These are phyloP conservation scores for Neocrepidodera transversa DNA, from an alignment of 2,888 invertebrate species.

Conservation along the genomic window DNA sequence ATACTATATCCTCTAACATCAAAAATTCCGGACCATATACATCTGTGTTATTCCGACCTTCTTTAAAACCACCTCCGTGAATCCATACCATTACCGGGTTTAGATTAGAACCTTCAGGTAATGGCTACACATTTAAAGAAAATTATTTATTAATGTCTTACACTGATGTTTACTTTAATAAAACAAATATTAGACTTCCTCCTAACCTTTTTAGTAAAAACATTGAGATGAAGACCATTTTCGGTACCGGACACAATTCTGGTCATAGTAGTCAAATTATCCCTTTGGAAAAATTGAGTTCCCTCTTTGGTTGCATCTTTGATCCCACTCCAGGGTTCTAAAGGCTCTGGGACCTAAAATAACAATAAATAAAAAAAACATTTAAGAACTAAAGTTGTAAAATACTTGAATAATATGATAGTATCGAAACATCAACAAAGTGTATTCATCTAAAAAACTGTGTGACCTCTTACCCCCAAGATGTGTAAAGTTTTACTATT, in stretches of 20 bases:
- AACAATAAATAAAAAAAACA: not conserved
- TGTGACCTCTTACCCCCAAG: too few species aligned
- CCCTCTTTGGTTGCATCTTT: conserved; percentile 6
- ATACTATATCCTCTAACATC: conserved; percentile 70
- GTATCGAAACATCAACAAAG: too few species aligned
- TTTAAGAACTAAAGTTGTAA: too few species aligned
- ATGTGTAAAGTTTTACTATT: too few species aligned
- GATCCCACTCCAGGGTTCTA: not conserved
- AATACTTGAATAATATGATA: too few species aligned
- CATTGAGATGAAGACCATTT: conserved; percentile 62
- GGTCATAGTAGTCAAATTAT: not conserved
- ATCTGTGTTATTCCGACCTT: conserved; percentile 48
- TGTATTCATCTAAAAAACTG: too few species aligned
- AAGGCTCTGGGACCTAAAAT: not conserved
- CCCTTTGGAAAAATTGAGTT: not conserved
- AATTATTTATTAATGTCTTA: not conserved
- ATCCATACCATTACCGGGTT: conserved; percentile 58
- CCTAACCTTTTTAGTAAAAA: conserved; percentile 55
- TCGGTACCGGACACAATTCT: conserved; percentile 46
- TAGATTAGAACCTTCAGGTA: not conserved
- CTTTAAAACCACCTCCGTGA: conserved; percentile 58
- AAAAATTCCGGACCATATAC: conserved; percentile 54
- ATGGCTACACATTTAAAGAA: conserved; percentile 6
- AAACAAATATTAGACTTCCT: too few species aligned
- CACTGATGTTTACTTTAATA: too few species aligned